Conservation (phyloP, 1,140 invertebrate genomes). For the Antheraea mylitta region DNA sequence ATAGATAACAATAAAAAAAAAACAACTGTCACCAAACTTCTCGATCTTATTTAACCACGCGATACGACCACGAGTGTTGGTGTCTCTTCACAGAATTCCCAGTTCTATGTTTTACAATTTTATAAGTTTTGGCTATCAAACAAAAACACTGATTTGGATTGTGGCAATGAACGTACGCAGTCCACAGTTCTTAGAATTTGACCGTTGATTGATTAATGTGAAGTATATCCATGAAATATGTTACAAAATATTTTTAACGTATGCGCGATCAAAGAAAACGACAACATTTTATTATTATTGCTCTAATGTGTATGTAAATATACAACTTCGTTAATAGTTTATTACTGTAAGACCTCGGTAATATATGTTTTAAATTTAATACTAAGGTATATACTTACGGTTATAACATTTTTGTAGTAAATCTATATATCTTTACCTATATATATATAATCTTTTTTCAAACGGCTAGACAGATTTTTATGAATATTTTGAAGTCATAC, state of each 20-base stretch:
- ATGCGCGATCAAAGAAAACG: conserved; percentile 36
- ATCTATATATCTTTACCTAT: too few species aligned
- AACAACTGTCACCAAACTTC: too few species aligned
- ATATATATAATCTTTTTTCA: too few species aligned
- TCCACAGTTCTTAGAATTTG: background rate
- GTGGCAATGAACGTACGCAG: background rate
- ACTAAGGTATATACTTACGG: background rate
- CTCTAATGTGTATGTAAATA: conserved; percentile 30
- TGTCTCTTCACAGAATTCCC: too few species aligned
- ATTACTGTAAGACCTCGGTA: conserved; percentile 9
- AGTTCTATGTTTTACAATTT: too few species aligned
- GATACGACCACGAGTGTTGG: too few species aligned
- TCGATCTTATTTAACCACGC: too few species aligned
- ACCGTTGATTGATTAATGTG: background rate
- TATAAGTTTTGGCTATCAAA: too few species aligned
- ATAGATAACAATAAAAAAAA: too few species aligned
- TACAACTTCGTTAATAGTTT: conserved; percentile 35
- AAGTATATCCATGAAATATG: conserved; percentile 5
- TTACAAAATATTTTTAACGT: conserved; percentile 10
- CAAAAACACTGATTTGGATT: background rate
- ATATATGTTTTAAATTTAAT: background rate
- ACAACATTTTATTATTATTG: conserved; percentile 32
- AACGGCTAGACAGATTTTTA: too few species aligned
- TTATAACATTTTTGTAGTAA: too few species aligned
- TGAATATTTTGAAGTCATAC: too few species aligned